Base-by-base conservation (phyloP, 2,888 invertebrate genomes). In the Salticus scenicus region DNA sequence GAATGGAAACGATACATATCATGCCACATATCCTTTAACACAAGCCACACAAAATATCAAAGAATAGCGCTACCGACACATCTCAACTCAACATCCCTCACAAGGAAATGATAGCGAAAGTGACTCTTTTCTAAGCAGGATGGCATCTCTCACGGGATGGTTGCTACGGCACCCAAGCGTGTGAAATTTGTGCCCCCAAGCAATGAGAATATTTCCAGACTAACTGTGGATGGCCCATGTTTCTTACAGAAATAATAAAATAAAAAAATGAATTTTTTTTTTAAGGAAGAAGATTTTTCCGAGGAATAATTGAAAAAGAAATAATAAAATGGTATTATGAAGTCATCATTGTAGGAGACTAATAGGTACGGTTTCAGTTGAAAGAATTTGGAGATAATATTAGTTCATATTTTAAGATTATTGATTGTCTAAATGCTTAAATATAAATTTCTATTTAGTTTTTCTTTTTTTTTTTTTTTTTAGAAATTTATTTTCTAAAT, bases 1-100 rank as follows among this genome's bases (percentile, higher is more conserved):
- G 83, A 84, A 31, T 76, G 83, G 41, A 77, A 84, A n/a, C 72
- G 83, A 30, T 28, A 73, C 67, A 66, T 77, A 73, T 84, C 73
- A 28, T 75, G 17, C 57, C 70, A 81, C 81, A 81, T 81, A 20
- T 28, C 41, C 41, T 14, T 31, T 33, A 33, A 30, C 12, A 17
- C 7, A 27, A 31, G 27, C 10, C 20, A 30, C 37, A 24, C 57
- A 20, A 42, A 73, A 73, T 57, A 1, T 7, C 24, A 73, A 63
- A 73, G 31, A 8, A 37, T 10, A 37, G 4, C 37, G 24, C 24
- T 14, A 2, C 24, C 57, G 57, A 24, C 24, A 2, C 47, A 47
- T 47, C 17, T n/a, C 47, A 17, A 17, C 2, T 24, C 57, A 4
- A 7, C 57, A 4, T 47, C 47, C 47, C n/a, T 17, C 57, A 1